Conservation (phyloP, 2,888 invertebrate species). For the Leucoptera coffeella region DNA sequence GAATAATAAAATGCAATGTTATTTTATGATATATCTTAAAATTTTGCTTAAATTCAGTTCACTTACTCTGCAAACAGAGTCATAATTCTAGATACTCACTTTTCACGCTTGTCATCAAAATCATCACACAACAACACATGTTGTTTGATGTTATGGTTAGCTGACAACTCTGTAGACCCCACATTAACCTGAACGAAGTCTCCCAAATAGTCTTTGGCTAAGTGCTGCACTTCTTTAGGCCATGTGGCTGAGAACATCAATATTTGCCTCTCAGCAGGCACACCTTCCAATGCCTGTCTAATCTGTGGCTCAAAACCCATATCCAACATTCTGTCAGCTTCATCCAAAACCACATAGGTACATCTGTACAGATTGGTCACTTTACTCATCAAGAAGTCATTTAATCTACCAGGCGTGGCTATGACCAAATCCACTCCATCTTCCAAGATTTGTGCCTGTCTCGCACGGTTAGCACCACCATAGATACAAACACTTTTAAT, state of each 20-base stretch:
- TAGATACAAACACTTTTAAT: constrained; percentile 78
- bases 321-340: constrained; percentile 92
- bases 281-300: constrained; percentile 83
- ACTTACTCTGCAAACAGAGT: too few species aligned
- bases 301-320: constrained; percentile 98
- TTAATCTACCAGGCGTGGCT: constrained; percentile 81
- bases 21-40: too few species aligned
- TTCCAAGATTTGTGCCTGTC: constrained; percentile 57
- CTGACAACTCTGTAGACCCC: constrained; percentile 78
- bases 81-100: too few species aligned
- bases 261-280: constrained; percentile 87
- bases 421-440: constrained; percentile 79
- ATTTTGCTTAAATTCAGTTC: too few species aligned
- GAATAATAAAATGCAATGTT: too few species aligned
- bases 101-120: too few species aligned
- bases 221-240: constrained; percentile 88
- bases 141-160: constrained; percentile 86
- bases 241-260: constrained; percentile 99
- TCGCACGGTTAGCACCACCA: constrained; percentile 75
- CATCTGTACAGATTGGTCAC: constrained; percentile 65
- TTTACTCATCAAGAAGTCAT: constrained; percentile 71
- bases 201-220: constrained; percentile 87
- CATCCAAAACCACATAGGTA: constrained; percentile 81
- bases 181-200: constrained; percentile 90
- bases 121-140: constrained; percentile 77